Evolutionary conservation across 1,140 invertebrate genomes (phyloP).

Genomic region (Mercenaria mercenaria): DNA sequence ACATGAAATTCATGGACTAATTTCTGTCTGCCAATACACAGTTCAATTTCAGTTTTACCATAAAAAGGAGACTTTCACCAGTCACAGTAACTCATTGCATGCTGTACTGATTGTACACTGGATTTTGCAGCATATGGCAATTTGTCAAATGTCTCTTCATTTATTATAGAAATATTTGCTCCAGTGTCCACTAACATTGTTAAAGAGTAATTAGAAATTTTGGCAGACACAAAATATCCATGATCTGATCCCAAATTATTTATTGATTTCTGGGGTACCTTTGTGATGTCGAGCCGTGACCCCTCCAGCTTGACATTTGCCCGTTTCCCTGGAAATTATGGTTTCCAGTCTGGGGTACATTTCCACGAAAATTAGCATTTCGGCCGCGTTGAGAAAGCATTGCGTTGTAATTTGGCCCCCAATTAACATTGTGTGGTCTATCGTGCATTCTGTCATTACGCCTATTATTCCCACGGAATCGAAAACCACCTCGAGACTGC

Average conservation of each 20-base stretch:
- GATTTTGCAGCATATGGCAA: neutral
- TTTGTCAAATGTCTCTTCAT: constrained; percentile 18
- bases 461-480: too few species aligned
- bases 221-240: neutral
- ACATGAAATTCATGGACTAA: too few species aligned
- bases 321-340: constrained; percentile 10
- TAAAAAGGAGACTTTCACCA: constrained; percentile 60
- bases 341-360: too few species aligned
- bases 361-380: too few species aligned
- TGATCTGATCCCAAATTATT: neutral
- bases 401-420: too few species aligned
- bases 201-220: neutral
- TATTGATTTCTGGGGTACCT: neutral
- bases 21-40: too few species aligned
- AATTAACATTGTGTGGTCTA: too few species aligned
- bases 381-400: too few species aligned
- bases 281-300: neutral
- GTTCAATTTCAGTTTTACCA: constrained; percentile 1
- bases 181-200: constrained; percentile 56
- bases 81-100: constrained; percentile 64
- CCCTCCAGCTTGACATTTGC: neutral
- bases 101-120: constrained; percentile 7
- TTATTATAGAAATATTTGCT: constrained; percentile 39
- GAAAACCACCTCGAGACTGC: too few species aligned
- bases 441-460: too few species aligned